Conservation (phyloP, 1,140 invertebrate species). For the Diuraphis noxia region DNA sequence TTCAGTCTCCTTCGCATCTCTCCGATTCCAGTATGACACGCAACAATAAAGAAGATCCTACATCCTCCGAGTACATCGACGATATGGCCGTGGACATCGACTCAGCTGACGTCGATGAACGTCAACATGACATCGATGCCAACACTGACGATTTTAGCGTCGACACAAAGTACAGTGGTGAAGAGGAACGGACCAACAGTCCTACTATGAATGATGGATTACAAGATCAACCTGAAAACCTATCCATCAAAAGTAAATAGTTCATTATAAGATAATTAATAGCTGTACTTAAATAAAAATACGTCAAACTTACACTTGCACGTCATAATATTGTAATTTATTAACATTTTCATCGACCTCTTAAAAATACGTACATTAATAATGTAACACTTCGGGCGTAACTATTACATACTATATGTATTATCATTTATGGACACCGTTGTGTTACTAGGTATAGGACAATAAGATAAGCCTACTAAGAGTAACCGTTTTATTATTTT, state of each 20-base stretch:
- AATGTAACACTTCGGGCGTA: background rate
- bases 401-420: background rate
- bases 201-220: slow-evolving; percentile 66
- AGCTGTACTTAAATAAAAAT: background rate
- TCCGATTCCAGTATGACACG: slow-evolving; percentile 62
- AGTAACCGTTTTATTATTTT: background rate
- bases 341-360: background rate
- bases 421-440: background rate
- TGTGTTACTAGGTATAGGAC: background rate
- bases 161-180: slow-evolving; percentile 69
- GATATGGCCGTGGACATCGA: slow-evolving; percentile 62
- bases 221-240: slow-evolving; percentile 79
- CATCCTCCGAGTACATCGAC: background rate
- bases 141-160: slow-evolving; percentile 71
- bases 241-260: slow-evolving; percentile 72
- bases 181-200: slow-evolving; percentile 67
- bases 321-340: background rate
- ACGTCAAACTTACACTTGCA: background rate
- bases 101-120: slow-evolving; percentile 67
- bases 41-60: background rate
- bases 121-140: background rate
- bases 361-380: background rate
- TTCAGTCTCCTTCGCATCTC: slow-evolving; percentile 59
- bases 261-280: background rate
- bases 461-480: background rate